phyloP scores from a whole-genome alignment of 1,140 invertebrate species.

The Wasmannia auropunctata region DNA sequence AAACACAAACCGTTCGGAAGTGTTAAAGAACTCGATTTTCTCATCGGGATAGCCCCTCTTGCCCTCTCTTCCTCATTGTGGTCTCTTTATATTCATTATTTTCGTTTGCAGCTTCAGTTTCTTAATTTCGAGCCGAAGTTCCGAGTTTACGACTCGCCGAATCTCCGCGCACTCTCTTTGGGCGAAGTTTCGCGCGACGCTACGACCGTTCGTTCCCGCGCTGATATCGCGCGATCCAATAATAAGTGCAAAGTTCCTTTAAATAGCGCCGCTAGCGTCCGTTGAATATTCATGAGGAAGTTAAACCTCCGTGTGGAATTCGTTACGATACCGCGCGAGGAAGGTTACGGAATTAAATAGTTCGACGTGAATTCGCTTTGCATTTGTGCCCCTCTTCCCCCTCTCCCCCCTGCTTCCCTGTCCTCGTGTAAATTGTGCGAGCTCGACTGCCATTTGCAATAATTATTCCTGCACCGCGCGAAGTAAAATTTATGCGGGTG shows the following conservation, averaged over 20 bases:
- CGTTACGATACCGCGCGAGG: neutral
- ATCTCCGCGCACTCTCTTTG: neutral
- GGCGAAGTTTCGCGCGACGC: slow-evolving; percentile 37
- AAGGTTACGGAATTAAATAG: slow-evolving; percentile 52
- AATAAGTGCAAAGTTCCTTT: slow-evolving; percentile 58
- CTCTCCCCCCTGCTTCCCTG: too few relatives aligned
- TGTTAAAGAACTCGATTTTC: neutral
- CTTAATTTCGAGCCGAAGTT: neutral
- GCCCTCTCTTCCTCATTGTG: neutral
- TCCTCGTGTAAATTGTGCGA: neutral
- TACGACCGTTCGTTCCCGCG: neutral
- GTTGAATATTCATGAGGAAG: slow-evolving; percentile 65
- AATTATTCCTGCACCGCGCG: neutral
- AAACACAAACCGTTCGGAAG: neutral
- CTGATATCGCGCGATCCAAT: slow-evolving; percentile 37
- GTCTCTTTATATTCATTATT: neutral
- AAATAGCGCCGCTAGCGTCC: slow-evolving; percentile 44
- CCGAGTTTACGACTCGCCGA: neutral
- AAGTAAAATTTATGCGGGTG: neutral
- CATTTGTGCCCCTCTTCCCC: neutral
- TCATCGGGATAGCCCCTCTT: too few relatives aligned
- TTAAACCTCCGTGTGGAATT: slow-evolving; percentile 52
- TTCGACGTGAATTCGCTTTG: slow-evolving; percentile 27
- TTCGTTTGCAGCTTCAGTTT: neutral
- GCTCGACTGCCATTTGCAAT: neutral